These are phyloP conservation scores for Amblyornis subalaris DNA, from an alignment of 2,113 vertebrate species.

Conservation along the genomic window DNA sequence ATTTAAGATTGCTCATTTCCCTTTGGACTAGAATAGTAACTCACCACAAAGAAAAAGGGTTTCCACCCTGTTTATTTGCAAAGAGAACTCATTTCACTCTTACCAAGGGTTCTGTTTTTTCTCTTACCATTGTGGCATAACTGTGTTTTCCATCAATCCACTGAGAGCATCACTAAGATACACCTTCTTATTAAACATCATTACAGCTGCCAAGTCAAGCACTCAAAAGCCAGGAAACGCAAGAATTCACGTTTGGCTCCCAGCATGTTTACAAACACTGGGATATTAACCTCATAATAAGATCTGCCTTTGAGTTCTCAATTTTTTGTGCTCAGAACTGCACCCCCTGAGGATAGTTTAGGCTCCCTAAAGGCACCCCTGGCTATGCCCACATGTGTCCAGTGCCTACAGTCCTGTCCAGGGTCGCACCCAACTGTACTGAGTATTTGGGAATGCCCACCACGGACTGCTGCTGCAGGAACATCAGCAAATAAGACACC, in stretches of 20 bases:
- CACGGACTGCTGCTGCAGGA: fast-evolving
- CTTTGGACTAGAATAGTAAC: background rate
- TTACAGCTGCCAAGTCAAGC: background rate
- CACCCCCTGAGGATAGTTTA: background rate
- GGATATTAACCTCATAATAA: background rate
- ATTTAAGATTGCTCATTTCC: background rate
- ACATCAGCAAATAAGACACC: background rate
- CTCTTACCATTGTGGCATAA: background rate
- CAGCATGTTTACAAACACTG: background rate
- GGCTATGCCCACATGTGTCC: fast-evolving
- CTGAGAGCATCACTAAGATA: background rate
- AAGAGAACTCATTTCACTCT: background rate
- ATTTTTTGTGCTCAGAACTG: background rate
- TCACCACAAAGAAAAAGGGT: background rate
- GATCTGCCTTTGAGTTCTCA: background rate
- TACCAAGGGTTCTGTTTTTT: background rate
- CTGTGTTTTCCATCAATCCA: background rate
- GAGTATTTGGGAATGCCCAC: background rate
- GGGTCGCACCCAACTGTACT: background rate
- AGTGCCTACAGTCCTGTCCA: background rate
- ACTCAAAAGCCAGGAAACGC: background rate
- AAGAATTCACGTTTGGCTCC: background rate
- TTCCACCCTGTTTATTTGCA: background rate
- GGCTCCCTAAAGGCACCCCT: background rate
- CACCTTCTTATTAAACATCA: background rate